Evolutionary conservation across 2,797 vertebrate genomes (phyloP), one percentile per base, ranked within the genome.

Genomic region (Uromys caudimaculatus): DNA sequence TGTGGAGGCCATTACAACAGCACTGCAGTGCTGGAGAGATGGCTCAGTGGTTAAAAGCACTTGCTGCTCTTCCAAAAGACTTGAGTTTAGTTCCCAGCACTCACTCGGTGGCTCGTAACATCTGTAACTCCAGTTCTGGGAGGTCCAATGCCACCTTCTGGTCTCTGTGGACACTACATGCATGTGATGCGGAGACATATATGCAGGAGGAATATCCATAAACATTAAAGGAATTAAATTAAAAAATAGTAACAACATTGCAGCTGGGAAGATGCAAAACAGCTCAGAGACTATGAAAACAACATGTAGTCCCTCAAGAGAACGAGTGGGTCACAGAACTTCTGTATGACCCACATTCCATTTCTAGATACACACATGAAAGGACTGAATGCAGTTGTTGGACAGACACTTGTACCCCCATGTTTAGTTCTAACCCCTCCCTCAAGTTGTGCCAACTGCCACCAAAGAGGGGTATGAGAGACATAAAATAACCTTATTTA

Each of bases 401-500:
- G 32, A 82, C 27, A 82, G 76, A 44, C 41, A 60, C 35, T 38
- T 94, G 44, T 38, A 78, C 7, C 56, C 21, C 73, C 50, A 50
- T 17, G 32, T 58, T 67, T 79, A 90, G 78, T 77, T 52, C 76
- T 60, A 90, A 84, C 1, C 47, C 14, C 38, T 67, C 58, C 83
- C 98, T 95, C 97, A 96, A 96, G 93, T 16, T 93, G 79, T 97
- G 93, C 52, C 93, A 97, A 98, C 98, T 98, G 94, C 32, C 97
- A 98, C 27, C 76, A 95, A 96, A 96, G 95, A 10, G 86, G 50
- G 71, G 73, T 93, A n/a, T 89, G 52, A 97, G 88, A 95, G 62
- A 96, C 35, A 95, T 76, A 81, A 91, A 91, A 89, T 92, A 92
- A n/a, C 32, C 54, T 44, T 77, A 87, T 90, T 88, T 96, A 96